A percentile compares a stretch with the other conserved stretches of the same genome.
Conservation (phyloP, 2,888 invertebrate species). For the Athrips mouffetella region DNA sequence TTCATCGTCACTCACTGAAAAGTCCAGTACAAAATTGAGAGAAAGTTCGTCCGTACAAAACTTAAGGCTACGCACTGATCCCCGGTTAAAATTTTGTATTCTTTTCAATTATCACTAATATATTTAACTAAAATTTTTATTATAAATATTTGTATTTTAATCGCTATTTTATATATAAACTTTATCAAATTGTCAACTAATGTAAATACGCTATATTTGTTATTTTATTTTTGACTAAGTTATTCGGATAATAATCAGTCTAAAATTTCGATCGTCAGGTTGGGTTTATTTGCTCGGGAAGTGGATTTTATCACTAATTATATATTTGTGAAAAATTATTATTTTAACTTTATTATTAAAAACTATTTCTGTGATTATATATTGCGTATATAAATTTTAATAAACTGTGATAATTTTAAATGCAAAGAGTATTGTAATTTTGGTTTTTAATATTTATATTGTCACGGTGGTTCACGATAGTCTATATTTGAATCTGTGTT, state of each 20-base stretch:
- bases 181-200: constrained; percentile 77
- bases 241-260: constrained; percentile 75
- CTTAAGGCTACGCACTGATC: constrained; percentile 73
- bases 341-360: constrained; percentile 35
- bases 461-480: constrained; percentile 39
- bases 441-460: constrained; percentile 42
- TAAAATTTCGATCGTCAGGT: constrained; percentile 76
- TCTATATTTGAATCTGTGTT: constrained; percentile 9
- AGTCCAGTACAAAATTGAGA: constrained; percentile 43
- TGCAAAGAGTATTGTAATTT: constrained; percentile 22
- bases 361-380: constrained; percentile 63
- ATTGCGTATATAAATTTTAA: constrained; percentile 53
- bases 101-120: constrained; percentile 34
- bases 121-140: constrained; percentile 32
- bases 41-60: constrained; percentile 58
- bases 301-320: constrained; percentile 43
- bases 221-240: constrained; percentile 45
- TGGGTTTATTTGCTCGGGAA: constrained; percentile 68
- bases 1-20: constrained; percentile 45
- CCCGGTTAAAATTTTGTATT: constrained; percentile 52
- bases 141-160: constrained; percentile 23
- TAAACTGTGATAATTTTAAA: constrained; percentile 50
- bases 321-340: constrained; percentile 42
- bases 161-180: constrained; percentile 53
- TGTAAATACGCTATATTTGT: constrained; percentile 74